Conservation (phyloP, 2,888 invertebrate species). For the Eudemis profundana region DNA sequence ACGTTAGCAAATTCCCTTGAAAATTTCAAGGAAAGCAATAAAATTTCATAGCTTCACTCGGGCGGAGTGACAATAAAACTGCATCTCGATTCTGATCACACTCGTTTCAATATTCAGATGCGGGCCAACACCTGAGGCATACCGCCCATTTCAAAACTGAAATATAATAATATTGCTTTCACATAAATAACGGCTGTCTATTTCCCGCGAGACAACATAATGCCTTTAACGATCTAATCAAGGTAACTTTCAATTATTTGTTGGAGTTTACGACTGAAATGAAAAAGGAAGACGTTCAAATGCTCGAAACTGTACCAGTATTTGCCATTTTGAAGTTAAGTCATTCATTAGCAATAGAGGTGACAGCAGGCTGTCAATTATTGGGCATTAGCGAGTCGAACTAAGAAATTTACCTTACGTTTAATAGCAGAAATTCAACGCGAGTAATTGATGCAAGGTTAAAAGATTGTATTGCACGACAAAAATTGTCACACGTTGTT, state of each 20-base stretch:
- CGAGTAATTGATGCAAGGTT: too few species aligned
- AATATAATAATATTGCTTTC: conserved; percentile 75
- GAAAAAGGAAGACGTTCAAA: not conserved
- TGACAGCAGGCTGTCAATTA: too few species aligned
- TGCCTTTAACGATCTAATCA: conserved; percentile 47
- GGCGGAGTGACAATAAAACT: conserved; percentile 80
- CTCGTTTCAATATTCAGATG: conserved; percentile 79
- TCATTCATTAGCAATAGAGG: too few species aligned
- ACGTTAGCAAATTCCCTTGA: conserved; percentile 57
- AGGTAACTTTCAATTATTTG: conserved; percentile 2
- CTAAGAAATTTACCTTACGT: too few species aligned
- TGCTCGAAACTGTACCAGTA: too few species aligned
- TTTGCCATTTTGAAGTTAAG: too few species aligned
- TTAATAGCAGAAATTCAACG: too few species aligned
- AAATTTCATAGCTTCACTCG: conserved; percentile 75
- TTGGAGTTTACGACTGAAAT: not conserved
- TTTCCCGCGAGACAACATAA: conserved; percentile 47
- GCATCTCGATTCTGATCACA: conserved; percentile 84
- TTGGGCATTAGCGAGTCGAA: too few species aligned
- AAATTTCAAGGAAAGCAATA: conserved; percentile 68
- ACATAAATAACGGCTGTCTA: conserved; percentile 69
- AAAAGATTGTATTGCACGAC: too few species aligned
- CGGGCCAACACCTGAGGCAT: conserved; percentile 77
- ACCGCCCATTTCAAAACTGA: conserved; percentile 70
- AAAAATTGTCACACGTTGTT: too few species aligned